phyloP scores from a whole-genome alignment of 1,140 invertebrate species.

The Trichogramma pretiosum region DNA sequence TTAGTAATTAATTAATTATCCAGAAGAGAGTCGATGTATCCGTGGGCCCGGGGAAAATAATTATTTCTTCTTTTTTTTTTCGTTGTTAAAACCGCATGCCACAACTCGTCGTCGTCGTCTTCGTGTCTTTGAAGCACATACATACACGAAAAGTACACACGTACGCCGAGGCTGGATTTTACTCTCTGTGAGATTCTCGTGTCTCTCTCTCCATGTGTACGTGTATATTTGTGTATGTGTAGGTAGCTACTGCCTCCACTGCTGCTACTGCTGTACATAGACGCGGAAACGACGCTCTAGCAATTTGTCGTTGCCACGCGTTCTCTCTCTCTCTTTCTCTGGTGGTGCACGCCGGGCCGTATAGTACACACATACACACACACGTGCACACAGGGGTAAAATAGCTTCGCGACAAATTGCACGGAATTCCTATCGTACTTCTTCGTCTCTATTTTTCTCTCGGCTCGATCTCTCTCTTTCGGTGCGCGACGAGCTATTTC shows the following conservation, averaged over 20 bases:
- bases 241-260: too few species aligned
- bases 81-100: too few species aligned
- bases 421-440: constrained; percentile 11
- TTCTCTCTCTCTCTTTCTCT: not conserved
- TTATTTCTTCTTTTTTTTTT: too few species aligned
- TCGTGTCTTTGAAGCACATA: too few species aligned
- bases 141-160: too few species aligned
- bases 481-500: not conserved
- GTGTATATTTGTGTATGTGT: not conserved
- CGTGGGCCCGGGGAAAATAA: constrained; percentile 18
- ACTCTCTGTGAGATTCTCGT: constrained; percentile 22
- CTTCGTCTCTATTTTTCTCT: constrained; percentile 13
- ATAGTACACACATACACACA: not conserved
- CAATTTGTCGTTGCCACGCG: not conserved
- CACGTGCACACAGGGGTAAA: too few species aligned
- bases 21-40: not conserved
- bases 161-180: too few species aligned
- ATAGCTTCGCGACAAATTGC: constrained; percentile 14
- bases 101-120: too few species aligned
- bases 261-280: too few species aligned
- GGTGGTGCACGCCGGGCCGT: not conserved
- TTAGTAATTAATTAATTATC: constrained; percentile 35
- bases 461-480: constrained; percentile 1
- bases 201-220: not conserved
- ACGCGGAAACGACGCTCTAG: too few species aligned